Conservation (phyloP, 2,113 vertebrate species). For the Phalacrocorax brasilianus region DNA sequence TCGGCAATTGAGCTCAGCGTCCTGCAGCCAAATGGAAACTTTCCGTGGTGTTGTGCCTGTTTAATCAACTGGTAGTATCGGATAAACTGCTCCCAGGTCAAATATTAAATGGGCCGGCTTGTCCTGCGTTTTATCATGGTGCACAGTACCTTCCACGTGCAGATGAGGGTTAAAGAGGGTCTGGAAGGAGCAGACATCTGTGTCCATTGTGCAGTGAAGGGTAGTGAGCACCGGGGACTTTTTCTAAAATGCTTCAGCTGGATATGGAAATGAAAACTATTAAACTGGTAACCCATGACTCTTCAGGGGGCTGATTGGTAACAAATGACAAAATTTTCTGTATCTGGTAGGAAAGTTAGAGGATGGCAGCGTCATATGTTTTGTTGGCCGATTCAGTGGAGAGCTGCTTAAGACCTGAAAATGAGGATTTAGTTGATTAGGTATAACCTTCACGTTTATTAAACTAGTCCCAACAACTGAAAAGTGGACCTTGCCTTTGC, state of each 20-base stretch:
- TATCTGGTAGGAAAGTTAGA: conserved; percentile 44
- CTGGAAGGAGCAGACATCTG: conserved; percentile 50
- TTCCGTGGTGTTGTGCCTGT: background rate
- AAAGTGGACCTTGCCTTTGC: conserved; percentile 32
- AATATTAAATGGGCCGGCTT: background rate
- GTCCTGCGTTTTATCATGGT: background rate
- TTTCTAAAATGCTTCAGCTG: conserved; percentile 59
- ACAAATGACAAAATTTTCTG: conserved; percentile 29
- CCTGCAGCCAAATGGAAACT: background rate
- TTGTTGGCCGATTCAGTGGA: background rate
- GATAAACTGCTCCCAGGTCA: background rate
- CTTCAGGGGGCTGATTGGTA: conserved; percentile 38
- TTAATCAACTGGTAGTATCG: background rate
- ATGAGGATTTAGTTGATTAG: conserved; percentile 43
- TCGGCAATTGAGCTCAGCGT: background rate
- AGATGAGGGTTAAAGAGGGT: conserved; percentile 17
- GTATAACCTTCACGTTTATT: conserved; percentile 42
- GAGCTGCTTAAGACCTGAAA: conserved; percentile 41
- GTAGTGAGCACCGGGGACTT: conserved; percentile 20
- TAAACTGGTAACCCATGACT: conserved; percentile 45
- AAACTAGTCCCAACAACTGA: conserved; percentile 11
- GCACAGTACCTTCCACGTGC: background rate
- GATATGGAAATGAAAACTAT: conserved; percentile 58
- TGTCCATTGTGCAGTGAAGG: conserved; percentile 46
- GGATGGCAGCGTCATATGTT: background rate